These are phyloP conservation scores for Drosophila murphyi DNA, from an alignment of 1,140 invertebrate species.

Conservation along the genomic window DNA sequence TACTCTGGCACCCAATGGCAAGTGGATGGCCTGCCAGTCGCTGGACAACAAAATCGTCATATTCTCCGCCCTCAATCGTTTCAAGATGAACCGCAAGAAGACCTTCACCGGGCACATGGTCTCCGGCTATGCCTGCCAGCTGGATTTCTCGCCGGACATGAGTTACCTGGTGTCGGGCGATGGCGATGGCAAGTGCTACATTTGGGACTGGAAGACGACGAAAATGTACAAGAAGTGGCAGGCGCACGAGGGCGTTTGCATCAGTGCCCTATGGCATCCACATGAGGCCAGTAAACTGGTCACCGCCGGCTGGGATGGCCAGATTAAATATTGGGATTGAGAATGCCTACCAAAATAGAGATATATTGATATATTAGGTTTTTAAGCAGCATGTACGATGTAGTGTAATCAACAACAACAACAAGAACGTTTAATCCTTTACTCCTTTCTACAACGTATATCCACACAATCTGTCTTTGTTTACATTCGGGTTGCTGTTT, in stretches of 20 bases:
- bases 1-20: slow-evolving; percentile 96
- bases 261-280: slow-evolving; percentile 98
- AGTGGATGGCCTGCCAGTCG: slow-evolving; percentile 99
- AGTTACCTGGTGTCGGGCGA: slow-evolving; percentile 99
- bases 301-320: slow-evolving; percentile 98
- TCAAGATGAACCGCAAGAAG: slow-evolving; percentile 99
- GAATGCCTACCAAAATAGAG: slow-evolving; percentile 44
- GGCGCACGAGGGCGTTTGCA: slow-evolving; percentile 99
- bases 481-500: slow-evolving; percentile 34
- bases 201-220: slow-evolving; percentile 99
- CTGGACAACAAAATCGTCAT: slow-evolving; percentile 99
- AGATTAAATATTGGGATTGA: slow-evolving; percentile 99
- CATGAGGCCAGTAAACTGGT: slow-evolving; percentile 98
- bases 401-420: slow-evolving; percentile 30
- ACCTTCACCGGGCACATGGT: slow-evolving; percentile 99
- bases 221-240: slow-evolving; percentile 99
- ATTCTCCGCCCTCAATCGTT: slow-evolving; percentile 98
- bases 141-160: slow-evolving; percentile 99
- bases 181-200: slow-evolving; percentile 98
- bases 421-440: slow-evolving; percentile 9
- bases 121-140: slow-evolving; percentile 98
- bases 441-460: neutral
- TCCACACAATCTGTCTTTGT: slow-evolving; percentile 34
- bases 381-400: slow-evolving; percentile 44
- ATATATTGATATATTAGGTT: slow-evolving; percentile 9